These are phyloP conservation scores for Andrena haemorrhoa DNA, from an alignment of 2,888 invertebrate species.

Conservation along the genomic window DNA sequence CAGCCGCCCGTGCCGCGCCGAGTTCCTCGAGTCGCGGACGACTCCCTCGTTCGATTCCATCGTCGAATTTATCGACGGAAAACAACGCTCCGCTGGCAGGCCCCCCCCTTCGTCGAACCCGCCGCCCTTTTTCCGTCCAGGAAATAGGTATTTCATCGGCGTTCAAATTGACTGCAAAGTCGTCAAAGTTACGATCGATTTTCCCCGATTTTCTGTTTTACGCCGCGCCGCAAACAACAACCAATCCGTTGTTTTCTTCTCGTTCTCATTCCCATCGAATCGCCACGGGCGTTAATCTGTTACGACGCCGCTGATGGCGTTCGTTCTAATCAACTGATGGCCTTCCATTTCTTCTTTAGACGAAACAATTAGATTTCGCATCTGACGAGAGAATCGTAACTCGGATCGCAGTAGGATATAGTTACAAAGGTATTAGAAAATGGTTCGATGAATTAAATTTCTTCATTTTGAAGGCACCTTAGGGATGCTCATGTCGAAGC, in stretches of 20 bases:
- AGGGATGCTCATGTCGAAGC: neutral
- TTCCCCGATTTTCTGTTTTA: constrained; percentile 61
- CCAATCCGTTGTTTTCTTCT: constrained; percentile 38
- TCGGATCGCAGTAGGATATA: neutral
- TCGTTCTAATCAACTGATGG: constrained; percentile 11
- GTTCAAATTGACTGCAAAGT: constrained; percentile 73
- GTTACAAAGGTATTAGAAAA: too few species aligned
- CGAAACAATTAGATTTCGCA: too few species aligned
- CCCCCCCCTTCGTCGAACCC: constrained; percentile 33
- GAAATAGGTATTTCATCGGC: constrained; percentile 75
- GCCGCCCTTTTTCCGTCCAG: constrained; percentile 61
- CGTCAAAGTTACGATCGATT: constrained; percentile 72
- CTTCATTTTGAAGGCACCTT: too few species aligned
- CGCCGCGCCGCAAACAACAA: constrained; percentile 42
- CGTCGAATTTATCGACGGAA: constrained; percentile 74
- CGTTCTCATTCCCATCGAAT: constrained; percentile 2
- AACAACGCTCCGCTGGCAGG: constrained; percentile 64
- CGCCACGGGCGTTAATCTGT: constrained; percentile 41
- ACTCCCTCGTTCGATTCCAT: constrained; percentile 71
- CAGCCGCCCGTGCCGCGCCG: constrained; percentile 56
- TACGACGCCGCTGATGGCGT: constrained; percentile 23
- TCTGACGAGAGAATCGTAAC: neutral
- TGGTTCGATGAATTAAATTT: neutral
- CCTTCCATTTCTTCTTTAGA: neutral
- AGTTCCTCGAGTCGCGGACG: constrained; percentile 59